Conservation (phyloP, 2,797 vertebrate genomes). For the Sebastes oblongus region DNA sequence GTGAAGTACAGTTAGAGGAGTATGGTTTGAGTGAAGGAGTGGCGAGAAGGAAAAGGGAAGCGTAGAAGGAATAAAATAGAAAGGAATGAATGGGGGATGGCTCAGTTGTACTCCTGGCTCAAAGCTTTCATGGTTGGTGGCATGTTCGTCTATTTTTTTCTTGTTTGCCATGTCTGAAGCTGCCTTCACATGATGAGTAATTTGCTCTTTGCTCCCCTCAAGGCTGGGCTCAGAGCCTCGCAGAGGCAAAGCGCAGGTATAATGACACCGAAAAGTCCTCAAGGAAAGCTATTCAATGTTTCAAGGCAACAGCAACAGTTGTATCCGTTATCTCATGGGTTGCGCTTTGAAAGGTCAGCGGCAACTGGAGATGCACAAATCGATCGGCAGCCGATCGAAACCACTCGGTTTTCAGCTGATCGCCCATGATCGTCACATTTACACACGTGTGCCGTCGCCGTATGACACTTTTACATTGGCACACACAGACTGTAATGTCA, state of each 20-base stretch:
- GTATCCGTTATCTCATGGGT: neutral
- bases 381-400: no score
- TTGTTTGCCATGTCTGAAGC: conserved; percentile 4
- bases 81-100: conserved; percentile 12
- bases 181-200: neutral
- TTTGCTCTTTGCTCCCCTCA: neutral
- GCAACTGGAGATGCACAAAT: no score
- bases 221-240: no score
- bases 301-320: neutral
- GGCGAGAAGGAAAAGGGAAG: neutral
- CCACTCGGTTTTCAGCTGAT: no score
- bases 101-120: conserved; percentile 13
- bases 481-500: no score
- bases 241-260: no score
- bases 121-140: conserved; percentile 20
- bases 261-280: neutral
- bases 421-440: no score
- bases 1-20: neutral
- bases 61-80: neutral
- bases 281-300: neutral
- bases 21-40: neutral
- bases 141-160: neutral
- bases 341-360: no score
- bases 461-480: no score
- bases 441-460: no score